Evolutionary conservation across 2,888 invertebrate species (phyloP).

Genomic region (Encarsia formosa): DNA sequence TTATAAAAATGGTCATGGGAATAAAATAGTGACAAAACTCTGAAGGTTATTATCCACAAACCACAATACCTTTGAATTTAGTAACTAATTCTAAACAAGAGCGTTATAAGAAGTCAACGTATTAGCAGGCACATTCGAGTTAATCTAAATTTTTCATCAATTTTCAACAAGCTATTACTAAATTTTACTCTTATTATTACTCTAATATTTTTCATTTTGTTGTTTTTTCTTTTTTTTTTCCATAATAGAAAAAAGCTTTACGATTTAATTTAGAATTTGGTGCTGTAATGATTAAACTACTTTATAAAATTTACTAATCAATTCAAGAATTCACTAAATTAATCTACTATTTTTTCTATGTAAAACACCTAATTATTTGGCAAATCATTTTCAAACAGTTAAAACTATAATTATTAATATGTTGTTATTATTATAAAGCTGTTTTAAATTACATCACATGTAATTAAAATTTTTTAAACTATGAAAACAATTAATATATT

Average conservation of each 20-base stretch:
- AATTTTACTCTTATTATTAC: slow-evolving; percentile 25
- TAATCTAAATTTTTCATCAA: slow-evolving; percentile 38
- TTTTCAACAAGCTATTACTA: slow-evolving; percentile 27
- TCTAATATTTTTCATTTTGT: slow-evolving; percentile 22
- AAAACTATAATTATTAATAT: too few species aligned
- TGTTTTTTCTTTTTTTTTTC: slow-evolving; percentile 29
- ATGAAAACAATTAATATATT: slow-evolving; percentile 25
- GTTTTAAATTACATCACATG: slow-evolving; percentile 7
- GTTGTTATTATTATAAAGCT: background rate
- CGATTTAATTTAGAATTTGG: slow-evolving; percentile 30
- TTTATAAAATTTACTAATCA: slow-evolving; percentile 17
- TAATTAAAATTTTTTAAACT: slow-evolving; percentile 25
- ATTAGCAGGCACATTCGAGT: slow-evolving; percentile 51
- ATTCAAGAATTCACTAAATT: slow-evolving; percentile 16
- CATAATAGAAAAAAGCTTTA: slow-evolving; percentile 14
- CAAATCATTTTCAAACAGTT: slow-evolving; percentile 15
- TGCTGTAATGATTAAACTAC: slow-evolving; percentile 34
- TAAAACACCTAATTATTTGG: slow-evolving; percentile 21
- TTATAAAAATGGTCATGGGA: too few species aligned
- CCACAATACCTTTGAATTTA: slow-evolving; percentile 45
- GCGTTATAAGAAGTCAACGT: slow-evolving; percentile 49
- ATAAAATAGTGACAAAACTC: too few species aligned
- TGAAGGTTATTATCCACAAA: too few species aligned
- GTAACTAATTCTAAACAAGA: slow-evolving; percentile 46
- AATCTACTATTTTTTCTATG: slow-evolving; percentile 22